phyloP scores from a whole-genome alignment of 1,140 invertebrate genomes.

The Heliconius congener region DNA sequence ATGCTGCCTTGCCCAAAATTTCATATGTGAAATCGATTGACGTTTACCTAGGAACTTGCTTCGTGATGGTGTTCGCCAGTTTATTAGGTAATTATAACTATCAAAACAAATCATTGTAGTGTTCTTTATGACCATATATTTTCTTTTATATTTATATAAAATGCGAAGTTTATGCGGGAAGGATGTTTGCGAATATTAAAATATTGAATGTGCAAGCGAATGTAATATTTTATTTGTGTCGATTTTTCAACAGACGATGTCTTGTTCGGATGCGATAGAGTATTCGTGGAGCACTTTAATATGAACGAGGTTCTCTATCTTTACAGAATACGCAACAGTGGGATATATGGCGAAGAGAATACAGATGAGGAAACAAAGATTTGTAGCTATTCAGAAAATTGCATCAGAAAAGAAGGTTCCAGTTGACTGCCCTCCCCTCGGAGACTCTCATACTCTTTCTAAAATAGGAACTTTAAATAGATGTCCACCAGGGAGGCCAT shows the following conservation, averaged over 20 bases:
- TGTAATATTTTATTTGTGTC: constrained; percentile 8
- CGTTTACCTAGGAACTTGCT: constrained; percentile 98
- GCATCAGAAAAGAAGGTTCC: constrained; percentile 94
- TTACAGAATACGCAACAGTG: constrained; percentile 96
- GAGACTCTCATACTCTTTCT: constrained; percentile 83
- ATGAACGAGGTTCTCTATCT: constrained; percentile 51
- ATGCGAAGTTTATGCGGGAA: background rate
- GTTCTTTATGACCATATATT: background rate
- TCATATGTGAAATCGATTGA: constrained; percentile 99
- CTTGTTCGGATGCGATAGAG: background rate
- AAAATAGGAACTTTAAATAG: constrained; percentile 76
- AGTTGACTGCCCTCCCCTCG: constrained; percentile 87
- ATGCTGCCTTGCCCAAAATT: constrained; percentile 98
- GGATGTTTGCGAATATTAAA: background rate
- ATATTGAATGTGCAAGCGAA: background rate
- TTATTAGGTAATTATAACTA: constrained; percentile 88
- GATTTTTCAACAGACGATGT: background rate
- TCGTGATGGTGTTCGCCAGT: constrained; percentile 98
- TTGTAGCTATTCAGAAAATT: constrained; percentile 94
- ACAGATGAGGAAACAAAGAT: constrained; percentile 96
- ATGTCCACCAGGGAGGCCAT: constrained; percentile 75
- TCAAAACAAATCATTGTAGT: background rate
- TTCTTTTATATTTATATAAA: constrained; percentile 5
- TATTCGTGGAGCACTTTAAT: constrained; percentile 18
- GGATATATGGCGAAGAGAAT: constrained; percentile 98